Base-by-base conservation (phyloP, 2,113 vertebrate genomes). In the Nipponia nippon region DNA sequence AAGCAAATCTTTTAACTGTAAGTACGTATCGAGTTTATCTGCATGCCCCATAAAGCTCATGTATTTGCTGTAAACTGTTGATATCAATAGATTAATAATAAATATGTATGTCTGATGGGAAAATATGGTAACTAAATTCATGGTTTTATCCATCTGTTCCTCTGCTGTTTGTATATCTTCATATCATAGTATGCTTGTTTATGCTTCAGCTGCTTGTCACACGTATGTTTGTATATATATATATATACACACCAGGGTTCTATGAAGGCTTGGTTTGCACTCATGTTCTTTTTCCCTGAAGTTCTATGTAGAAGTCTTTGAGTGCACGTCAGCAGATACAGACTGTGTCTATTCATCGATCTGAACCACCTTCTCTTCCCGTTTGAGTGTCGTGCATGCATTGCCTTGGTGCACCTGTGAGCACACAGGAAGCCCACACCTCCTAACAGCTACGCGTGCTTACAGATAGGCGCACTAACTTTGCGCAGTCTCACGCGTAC, bases 381-480 rank as follows among this genome's bases (percentile, higher is more conserved):
- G 42, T 16, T 5, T 0, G 1, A 32, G 56, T 9, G 18, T 38
- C 0, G 5, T 13, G 30, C 1, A 0, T 7, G 27, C 16, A 1
- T 3, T 38, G 42, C 50, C 1, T 6, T 10, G 21, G 11, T 17
- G 63, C 63, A 22, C 2, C 0, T 2, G 6, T 23, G n/a, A 58
- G 61, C 34, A 7, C 26, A 2, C 17, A 13, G 38, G 58, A 27
- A 40, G 29, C 44, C 34, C 69, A 5, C 25, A 4, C 10, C 1
- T 13, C 69, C 62, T 38, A 6, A 27, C 12, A 36, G 25, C n/a
- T 6, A 21, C 30, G 3, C 0, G 27, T 10, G 42, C 34, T 52
- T 12, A 55, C 16, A 22, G 58, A 12, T 2, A 30, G 11, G 3
- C 1, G 1, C 1, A 65, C 30, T 26, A 26, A 19, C 29, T 46